A percentile compares a stretch with the other conserved stretches of the same genome.
phyloP scores from a whole-genome alignment of 2,888 invertebrate species.

The Empis stercorea region DNA sequence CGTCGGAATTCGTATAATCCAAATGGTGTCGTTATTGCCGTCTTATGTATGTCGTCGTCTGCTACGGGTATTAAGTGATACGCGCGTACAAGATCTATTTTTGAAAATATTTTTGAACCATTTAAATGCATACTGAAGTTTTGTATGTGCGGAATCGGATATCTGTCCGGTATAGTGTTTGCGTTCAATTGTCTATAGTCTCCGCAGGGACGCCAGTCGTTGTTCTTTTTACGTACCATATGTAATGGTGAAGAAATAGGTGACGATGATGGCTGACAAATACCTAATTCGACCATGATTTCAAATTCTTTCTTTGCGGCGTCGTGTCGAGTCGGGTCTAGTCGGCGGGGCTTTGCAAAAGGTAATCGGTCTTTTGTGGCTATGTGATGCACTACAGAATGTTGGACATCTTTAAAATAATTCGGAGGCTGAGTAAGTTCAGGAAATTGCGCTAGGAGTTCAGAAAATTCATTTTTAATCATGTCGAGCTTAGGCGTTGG shows the following conservation, averaged over 20 bases:
- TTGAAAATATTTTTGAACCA: slow-evolving; percentile 2
- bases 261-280: slow-evolving; percentile 2
- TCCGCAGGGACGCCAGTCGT: slow-evolving; percentile 5
- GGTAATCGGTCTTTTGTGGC: not conserved
- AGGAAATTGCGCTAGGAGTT: not conserved
- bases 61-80: not conserved
- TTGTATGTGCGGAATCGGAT: slow-evolving; percentile 3
- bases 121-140: not conserved
- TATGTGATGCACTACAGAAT: not conserved
- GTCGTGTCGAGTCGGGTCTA: not conserved
- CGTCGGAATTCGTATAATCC: not conserved
- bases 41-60: not conserved
- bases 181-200: slow-evolving; percentile 4
- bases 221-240: slow-evolving; percentile 1
- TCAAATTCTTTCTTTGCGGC: slow-evolving; percentile 5
- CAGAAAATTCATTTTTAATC: not conserved
- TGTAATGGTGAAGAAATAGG: not conserved
- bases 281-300: slow-evolving; percentile 2
- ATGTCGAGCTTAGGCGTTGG: not conserved
- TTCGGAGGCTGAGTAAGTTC: not conserved
- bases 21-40: not conserved
- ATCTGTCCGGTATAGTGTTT: slow-evolving; percentile 4
- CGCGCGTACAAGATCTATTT: not conserved
- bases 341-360: not conserved
- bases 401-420: not conserved